Base-by-base conservation (phyloP, 2,113 vertebrate genomes). In the Lonchura striata region DNA sequence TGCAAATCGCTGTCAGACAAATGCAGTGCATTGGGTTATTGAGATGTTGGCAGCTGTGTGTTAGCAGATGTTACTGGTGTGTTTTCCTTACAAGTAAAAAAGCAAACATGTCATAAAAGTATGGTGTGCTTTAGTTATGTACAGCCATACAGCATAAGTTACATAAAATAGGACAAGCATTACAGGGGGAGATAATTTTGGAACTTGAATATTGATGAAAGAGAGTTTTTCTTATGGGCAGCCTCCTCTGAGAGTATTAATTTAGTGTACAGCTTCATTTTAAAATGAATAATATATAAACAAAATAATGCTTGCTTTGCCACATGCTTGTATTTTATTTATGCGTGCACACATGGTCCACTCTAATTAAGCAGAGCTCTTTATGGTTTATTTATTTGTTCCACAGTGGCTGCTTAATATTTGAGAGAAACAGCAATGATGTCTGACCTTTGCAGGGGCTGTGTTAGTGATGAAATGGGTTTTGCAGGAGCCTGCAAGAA, bases 381-480 rank as follows among this genome's bases (percentile, higher is more conserved):
- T 91, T 78, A 91, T 86, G 71, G 53, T 87, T 96, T 95, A 84
- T 97, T 96, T 94, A 92, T 90, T 95, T 95, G 78, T 78, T 95
- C 83, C 94, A 66, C 77, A 72, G 72, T 42, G 28, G 39, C 74
- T 84, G 74, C 82, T 83, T 91, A 91, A 90, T 76, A 83, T 76
- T 53, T 79, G 86, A 91, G 83, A 52, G 52, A 33, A 79, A 37
- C 50, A 44, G 35, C 85, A 68, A 68, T 0, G 44, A 75, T 74
- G 44, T 24, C 46, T 95, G 68, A 83, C 95, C 86, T 75, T 92
- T 81, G 21, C 44, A 86, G 65, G 28, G 53, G 64, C 76, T 69
- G 35, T 81, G 76, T 88, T 95, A 91, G 75, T 0, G 7, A 37
- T 72, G 24, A 93, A 90, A 66, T 82, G 56, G 90, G 63, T 86